Percentiles rank a stretch among this genome's conserved stretches.
phyloP scores from a whole-genome alignment of 2,113 vertebrate genomes.

The Cynoglossus semilaevis region DNA sequence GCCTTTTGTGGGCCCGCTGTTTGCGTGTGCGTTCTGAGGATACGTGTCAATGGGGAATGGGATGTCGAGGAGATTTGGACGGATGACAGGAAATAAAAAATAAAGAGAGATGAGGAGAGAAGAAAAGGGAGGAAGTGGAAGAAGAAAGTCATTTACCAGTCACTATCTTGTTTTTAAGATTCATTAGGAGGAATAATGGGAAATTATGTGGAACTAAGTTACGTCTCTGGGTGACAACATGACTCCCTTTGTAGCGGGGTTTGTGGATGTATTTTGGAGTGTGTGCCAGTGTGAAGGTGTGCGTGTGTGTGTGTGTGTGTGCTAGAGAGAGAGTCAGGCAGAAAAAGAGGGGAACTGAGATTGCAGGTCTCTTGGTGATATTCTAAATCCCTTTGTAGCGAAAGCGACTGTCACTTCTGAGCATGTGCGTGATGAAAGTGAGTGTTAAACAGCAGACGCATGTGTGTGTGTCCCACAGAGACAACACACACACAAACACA shows the following conservation, averaged over 20 bases:
- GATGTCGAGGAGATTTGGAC: conserved; percentile 49
- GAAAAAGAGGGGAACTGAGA: conserved; percentile 33
- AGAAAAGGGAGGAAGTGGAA: conserved; percentile 26
- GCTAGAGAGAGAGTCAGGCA: conserved; percentile 10
- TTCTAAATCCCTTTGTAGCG: conserved; percentile 73
- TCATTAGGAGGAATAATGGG: conserved; percentile 72
- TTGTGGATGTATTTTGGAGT: conserved; percentile 44
- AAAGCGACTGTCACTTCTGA: conserved; percentile 76
- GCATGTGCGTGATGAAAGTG: conserved; percentile 73
- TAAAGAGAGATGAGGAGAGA: conserved; percentile 47
- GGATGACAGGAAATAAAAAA: conserved; percentile 54
- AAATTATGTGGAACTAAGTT: conserved; percentile 68
- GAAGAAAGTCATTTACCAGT: conserved; percentile 54
- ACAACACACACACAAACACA: conserved; percentile 43
- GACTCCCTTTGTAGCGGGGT: conserved; percentile 56
- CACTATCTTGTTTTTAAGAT: conserved; percentile 69
- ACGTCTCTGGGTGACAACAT: conserved; percentile 66
- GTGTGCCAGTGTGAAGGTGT: conserved; percentile 38
- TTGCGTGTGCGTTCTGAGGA: conserved; percentile 54
- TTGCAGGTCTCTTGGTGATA: conserved; percentile 73
- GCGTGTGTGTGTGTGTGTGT: conserved; percentile 1
- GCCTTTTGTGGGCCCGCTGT: conserved; percentile 61
- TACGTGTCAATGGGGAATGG: conserved; percentile 54
- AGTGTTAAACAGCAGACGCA: conserved; percentile 67
- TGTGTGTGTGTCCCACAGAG: conserved; percentile 64